A percentile compares a stretch with the other conserved stretches of the same genome.
phyloP scores from a whole-genome alignment of 1,140 invertebrate species.

The Tetramorium alpestre region DNA sequence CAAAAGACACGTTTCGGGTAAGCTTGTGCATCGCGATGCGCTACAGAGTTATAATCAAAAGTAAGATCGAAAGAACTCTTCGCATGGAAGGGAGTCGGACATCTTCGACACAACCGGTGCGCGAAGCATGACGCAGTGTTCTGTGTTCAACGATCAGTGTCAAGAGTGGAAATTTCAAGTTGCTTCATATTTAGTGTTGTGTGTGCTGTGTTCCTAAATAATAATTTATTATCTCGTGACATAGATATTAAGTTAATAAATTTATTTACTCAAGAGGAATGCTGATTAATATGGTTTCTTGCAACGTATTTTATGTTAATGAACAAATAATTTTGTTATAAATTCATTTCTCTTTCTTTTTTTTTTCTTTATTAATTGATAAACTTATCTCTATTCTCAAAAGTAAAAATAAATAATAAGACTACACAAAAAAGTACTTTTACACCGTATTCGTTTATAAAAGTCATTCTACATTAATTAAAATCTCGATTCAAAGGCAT shows the following conservation, averaged over 20 bases:
- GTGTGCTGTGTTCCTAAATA: not conserved
- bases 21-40: not conserved
- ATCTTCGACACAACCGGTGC: not conserved
- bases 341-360: not conserved
- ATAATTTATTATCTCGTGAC: not conserved
- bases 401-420: not conserved
- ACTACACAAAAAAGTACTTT: not conserved
- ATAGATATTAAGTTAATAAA: not conserved
- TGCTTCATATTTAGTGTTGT: not conserved
- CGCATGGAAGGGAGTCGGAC: not conserved
- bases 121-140: constrained; percentile 13
- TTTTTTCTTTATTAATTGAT: not conserved
- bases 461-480: constrained; percentile 2
- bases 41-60: not conserved
- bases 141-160: not conserved
- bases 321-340: not conserved
- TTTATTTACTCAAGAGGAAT: no score
- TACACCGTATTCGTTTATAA: not conserved
- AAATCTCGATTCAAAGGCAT: not conserved
- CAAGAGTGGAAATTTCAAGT: not conserved
- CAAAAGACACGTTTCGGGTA: not conserved
- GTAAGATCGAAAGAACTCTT: not conserved
- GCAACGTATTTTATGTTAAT: not conserved
- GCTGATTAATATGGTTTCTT: no score
- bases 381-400: not conserved